A percentile compares a stretch with the other conserved stretches of the same genome.
These are phyloP conservation scores for Thomomys bottae DNA, from an alignment of 2,113 vertebrate genomes.

Conservation along the genomic window DNA sequence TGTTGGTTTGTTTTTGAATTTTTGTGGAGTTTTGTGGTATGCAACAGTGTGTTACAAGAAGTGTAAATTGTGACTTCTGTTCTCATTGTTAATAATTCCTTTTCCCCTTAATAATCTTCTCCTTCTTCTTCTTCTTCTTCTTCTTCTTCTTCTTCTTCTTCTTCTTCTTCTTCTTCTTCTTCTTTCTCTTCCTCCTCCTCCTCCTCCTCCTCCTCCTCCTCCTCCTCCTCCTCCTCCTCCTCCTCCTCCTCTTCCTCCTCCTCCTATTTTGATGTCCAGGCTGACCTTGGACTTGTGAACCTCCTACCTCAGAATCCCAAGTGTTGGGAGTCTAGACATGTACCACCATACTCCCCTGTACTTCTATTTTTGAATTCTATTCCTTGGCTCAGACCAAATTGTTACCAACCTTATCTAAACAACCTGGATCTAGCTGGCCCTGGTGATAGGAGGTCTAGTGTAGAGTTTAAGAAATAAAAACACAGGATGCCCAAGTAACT, in stretches of 20 bases:
- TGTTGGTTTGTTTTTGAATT: background rate
- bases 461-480: constrained; percentile 5
- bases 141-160: too few species aligned
- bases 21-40: background rate
- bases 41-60: background rate
- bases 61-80: background rate
- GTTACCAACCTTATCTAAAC: too few species aligned
- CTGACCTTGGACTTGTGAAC: background rate
- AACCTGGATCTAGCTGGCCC: background rate
- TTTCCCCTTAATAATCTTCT: background rate
- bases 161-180: too few species aligned
- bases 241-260: too few species aligned
- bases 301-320: background rate
- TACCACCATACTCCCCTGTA: background rate
- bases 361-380: constrained; percentile 26
- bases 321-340: background rate
- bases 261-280: background rate
- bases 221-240: too few species aligned
- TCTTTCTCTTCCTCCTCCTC: too few species aligned
- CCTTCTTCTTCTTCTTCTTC: too few species aligned
- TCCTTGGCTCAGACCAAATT: background rate
- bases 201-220: too few species aligned
- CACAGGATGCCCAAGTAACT: background rate
- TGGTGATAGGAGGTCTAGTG: too few species aligned
- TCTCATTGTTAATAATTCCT: constrained; percentile 29